Conservation (phyloP, 1,140 invertebrate genomes). For the Cecropterus lyciades region DNA sequence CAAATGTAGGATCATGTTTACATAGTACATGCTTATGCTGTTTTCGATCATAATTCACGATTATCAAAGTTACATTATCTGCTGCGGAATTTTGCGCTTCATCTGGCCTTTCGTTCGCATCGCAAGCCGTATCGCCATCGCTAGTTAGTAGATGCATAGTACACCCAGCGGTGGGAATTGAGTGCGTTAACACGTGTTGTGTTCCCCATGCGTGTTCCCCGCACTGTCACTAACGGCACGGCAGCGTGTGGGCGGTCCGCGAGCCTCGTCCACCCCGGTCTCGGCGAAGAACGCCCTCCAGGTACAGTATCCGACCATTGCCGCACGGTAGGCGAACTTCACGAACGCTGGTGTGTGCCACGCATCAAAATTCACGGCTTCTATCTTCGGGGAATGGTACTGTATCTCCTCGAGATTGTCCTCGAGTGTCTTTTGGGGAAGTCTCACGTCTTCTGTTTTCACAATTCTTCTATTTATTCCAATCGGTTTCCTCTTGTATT, state of each 20-base stretch:
- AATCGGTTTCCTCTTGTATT: no score
- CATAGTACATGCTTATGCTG: background rate
- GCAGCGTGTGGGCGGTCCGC: constrained; percentile 76
- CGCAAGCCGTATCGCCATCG: constrained; percentile 17
- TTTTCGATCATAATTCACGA: background rate
- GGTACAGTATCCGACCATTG: constrained; percentile 81
- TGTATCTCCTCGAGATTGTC: background rate
- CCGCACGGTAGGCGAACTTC: constrained; percentile 63
- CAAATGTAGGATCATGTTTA: background rate
- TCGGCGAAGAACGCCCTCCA: constrained; percentile 83
- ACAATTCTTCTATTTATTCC: no score
- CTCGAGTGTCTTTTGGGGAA: no score
- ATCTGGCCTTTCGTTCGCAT: background rate
- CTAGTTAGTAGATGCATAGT: constrained; percentile 19
- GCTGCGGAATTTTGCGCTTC: background rate
- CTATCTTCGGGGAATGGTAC: background rate
- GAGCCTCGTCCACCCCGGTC: constrained; percentile 81
- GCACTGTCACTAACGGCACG: constrained; percentile 79
- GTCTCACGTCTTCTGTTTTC: no score
- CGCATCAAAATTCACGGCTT: constrained; percentile 50
- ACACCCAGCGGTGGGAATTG: constrained; percentile 44
- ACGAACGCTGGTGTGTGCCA: constrained; percentile 46
- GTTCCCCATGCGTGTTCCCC: constrained; percentile 71
- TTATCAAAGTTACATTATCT: background rate
- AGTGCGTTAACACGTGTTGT: constrained; percentile 79